A percentile compares a stretch with the other conserved stretches of the same genome.
Evolutionary conservation across 2,797 vertebrate genomes (phyloP).

Genomic region (Margarornis squamiger): DNA sequence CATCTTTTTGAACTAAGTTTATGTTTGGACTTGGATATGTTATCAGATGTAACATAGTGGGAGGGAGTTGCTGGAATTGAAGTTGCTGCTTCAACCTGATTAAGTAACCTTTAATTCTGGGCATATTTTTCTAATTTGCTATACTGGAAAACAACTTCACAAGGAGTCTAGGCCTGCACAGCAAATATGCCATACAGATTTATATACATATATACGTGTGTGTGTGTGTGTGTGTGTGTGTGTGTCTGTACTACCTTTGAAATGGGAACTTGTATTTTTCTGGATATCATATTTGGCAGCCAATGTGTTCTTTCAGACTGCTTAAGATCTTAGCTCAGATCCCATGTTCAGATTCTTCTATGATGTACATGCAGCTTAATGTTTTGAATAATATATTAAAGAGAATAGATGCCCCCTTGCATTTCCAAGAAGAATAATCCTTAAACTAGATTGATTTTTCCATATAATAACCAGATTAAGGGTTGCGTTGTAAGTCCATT

Average conservation of each 20-base stretch:
- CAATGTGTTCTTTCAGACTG: slow-evolving; percentile 32
- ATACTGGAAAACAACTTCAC: slow-evolving; percentile 71
- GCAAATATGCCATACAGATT: slow-evolving; percentile 55
- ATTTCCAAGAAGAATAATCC: background rate
- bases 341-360: slow-evolving; percentile 38
- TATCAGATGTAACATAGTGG: slow-evolving; percentile 73
- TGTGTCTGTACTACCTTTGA: slow-evolving; percentile 5
- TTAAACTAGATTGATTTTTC: background rate
- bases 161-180: slow-evolving; percentile 47
- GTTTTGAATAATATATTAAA: background rate
- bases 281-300: slow-evolving; percentile 48
- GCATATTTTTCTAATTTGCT: slow-evolving; percentile 79
- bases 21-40: slow-evolving; percentile 73
- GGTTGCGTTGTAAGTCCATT: background rate
- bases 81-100: slow-evolving; percentile 69
- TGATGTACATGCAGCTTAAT: background rate
- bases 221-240: background rate
- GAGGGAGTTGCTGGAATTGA: slow-evolving; percentile 61
- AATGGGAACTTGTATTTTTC: slow-evolving; percentile 52
- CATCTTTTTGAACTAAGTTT: slow-evolving; percentile 73
- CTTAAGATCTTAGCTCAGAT: slow-evolving; percentile 41
- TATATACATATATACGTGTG: background rate
- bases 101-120: slow-evolving; percentile 72
- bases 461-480: background rate
- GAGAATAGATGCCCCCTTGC: background rate